phyloP scores from a whole-genome alignment of 2,797 vertebrate species.

The Danio albolineatus region DNA sequence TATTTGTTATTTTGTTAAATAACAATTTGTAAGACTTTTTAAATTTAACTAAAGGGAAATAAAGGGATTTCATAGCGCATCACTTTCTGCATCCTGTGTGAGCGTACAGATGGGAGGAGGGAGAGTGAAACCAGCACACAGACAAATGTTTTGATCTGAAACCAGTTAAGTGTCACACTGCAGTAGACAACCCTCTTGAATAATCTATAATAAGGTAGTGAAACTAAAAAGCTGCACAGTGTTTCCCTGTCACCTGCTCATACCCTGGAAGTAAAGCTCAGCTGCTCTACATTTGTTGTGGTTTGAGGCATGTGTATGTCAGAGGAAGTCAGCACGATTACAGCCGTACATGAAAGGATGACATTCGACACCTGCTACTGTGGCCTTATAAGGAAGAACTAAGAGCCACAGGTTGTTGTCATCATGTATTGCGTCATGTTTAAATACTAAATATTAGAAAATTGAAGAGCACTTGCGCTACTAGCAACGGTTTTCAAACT shows the following conservation, averaged over 20 bases:
- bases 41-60: too few relatives aligned
- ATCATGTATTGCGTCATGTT: neutral
- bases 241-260: constrained; percentile 28
- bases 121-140: too few relatives aligned
- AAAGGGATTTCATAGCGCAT: too few relatives aligned
- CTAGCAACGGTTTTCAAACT: neutral
- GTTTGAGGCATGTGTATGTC: constrained; percentile 29
- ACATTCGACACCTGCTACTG: constrained; percentile 9
- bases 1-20: too few relatives aligned
- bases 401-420: constrained; percentile 4
- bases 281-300: constrained; percentile 20
- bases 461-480: neutral
- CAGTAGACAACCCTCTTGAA: neutral
- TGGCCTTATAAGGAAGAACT: constrained; percentile 51
- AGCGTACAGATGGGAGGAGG: too few relatives aligned
- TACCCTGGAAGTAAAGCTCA: constrained; percentile 30
- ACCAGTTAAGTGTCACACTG: neutral
- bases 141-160: neutral
- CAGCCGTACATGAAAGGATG: neutral
- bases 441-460: neutral
- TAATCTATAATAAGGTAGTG: constrained; percentile 1
- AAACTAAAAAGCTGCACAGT: neutral
- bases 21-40: too few relatives aligned
- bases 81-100: too few relatives aligned
- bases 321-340: constrained; percentile 46